Evolutionary conservation across 2,888 invertebrate species (phyloP), one percentile per base, ranked within the genome.

Genomic region (Melanchra persicariae): DNA sequence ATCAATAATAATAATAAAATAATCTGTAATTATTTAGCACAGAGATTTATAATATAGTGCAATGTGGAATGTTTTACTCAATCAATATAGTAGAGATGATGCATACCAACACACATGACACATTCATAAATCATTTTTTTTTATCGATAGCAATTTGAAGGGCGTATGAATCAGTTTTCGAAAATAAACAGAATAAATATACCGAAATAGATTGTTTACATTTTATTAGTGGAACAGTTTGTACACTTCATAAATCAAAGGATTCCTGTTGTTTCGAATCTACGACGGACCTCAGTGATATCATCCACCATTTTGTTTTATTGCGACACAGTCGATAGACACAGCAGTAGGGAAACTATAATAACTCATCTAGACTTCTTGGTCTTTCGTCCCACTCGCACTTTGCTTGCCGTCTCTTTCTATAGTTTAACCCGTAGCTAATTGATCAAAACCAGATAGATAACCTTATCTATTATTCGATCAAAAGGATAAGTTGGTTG

Each of bases 161-260:
- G 68, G 77, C 59, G 19, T 12, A 54, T 54, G 45, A 59, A 40
- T 55, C 22, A 10, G 61, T 19, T 17, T 12, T 59, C 30, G 7
- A 26, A 73, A 65, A 74, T 78, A 78, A 66, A 47, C 47, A 34
- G 52, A 26, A 55, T 65, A 77, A 66, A 70, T 30, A 37, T 22
- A 63, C 62, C 10, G 34, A 70, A 67, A 79, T 64, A 70, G 49
- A 54, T 17, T 61, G 66, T 79, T 57, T 67, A 67, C 12, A 37
- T 61, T 62, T 65, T 55, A 43, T 52, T 61, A 22, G 37, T 49
- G 26, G 26, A 22, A 43, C 19, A 26, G 37, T 70, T 70, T 70
- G 34, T 66, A 75, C 60, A 70, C 66, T 63, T 70, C 43, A 70
- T 79, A 60, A 75, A 75, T 78, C 69, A 78, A 40, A 8, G 22